Conservation (phyloP, 2,888 invertebrate species). For the Helleia helle region DNA sequence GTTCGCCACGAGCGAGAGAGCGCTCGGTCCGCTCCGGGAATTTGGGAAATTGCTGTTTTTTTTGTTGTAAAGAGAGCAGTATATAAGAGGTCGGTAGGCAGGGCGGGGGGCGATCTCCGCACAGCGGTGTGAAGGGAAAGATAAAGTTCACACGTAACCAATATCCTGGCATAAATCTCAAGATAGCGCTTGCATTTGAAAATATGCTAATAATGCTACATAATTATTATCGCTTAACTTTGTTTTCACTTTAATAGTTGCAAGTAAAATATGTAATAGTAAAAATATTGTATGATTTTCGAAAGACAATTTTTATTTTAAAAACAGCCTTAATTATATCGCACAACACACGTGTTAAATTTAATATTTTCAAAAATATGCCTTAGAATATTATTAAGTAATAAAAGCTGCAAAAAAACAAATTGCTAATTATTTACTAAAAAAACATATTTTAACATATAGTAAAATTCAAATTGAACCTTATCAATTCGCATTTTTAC, state of each 20-base stretch:
- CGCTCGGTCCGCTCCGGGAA: constrained; percentile 61
- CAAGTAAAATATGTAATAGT: too few species aligned
- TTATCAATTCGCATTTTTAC: not conserved
- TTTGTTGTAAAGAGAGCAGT: constrained; percentile 73
- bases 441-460: too few species aligned
- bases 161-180: constrained; percentile 34
- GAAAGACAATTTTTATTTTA: too few species aligned
- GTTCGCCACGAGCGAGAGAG: constrained; percentile 65
- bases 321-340: too few species aligned
- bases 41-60: constrained; percentile 73
- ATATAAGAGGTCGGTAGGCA: constrained; percentile 70
- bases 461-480: not conserved
- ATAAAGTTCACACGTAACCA: constrained; percentile 32
- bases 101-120: constrained; percentile 54
- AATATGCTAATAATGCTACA: not conserved
- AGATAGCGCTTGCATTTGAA: constrained; percentile 28
- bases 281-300: too few species aligned
- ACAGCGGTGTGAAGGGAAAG: constrained; percentile 73
- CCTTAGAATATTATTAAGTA: too few species aligned
- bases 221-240: not conserved
- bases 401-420: too few species aligned
- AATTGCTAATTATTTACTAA: too few species aligned
- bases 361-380: too few species aligned
- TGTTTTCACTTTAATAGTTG: too few species aligned
- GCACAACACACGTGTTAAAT: too few species aligned